Evolutionary conservation across 2,113 vertebrate genomes (phyloP).

Genomic region (Lycaon pictus): DNA sequence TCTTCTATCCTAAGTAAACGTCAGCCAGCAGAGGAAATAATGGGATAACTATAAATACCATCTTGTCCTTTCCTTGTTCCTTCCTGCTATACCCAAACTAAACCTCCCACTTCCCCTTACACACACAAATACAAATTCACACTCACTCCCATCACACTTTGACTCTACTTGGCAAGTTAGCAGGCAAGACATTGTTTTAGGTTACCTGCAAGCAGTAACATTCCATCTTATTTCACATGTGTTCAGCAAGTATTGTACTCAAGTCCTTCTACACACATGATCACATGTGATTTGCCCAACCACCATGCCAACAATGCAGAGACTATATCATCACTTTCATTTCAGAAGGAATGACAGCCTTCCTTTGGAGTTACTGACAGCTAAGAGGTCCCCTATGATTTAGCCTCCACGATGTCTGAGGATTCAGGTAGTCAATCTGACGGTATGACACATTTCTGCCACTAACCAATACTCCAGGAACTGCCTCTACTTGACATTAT

Average conservation of each 20-base stretch:
- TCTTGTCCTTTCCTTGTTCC: not conserved
- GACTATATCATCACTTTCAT: not conserved
- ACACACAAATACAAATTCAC: not conserved
- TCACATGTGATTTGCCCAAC: not conserved
- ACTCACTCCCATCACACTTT: not conserved
- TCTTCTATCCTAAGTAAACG: not conserved
- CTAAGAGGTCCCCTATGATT: not conserved
- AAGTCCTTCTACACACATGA: not conserved
- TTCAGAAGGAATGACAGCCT: not conserved
- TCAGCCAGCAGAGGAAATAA: not conserved
- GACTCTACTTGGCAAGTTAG: not conserved
- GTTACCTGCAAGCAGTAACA: not conserved
- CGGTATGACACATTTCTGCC: not conserved
- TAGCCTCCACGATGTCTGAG: not conserved
- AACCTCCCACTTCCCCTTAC: not conserved
- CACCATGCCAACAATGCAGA: not conserved
- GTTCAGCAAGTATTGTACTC: not conserved
- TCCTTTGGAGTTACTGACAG: not conserved
- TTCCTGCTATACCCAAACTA: not conserved
- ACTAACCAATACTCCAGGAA: not conserved
- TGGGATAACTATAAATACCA: not conserved
- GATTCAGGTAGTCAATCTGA: not conserved
- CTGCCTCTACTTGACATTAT: not conserved
- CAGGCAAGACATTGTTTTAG: not conserved
- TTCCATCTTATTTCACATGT: not conserved